Percentiles rank a stretch among this genome's conserved stretches.
phyloP scores from a whole-genome alignment of 2,888 invertebrate species.

The Silvanus unidentatus region DNA sequence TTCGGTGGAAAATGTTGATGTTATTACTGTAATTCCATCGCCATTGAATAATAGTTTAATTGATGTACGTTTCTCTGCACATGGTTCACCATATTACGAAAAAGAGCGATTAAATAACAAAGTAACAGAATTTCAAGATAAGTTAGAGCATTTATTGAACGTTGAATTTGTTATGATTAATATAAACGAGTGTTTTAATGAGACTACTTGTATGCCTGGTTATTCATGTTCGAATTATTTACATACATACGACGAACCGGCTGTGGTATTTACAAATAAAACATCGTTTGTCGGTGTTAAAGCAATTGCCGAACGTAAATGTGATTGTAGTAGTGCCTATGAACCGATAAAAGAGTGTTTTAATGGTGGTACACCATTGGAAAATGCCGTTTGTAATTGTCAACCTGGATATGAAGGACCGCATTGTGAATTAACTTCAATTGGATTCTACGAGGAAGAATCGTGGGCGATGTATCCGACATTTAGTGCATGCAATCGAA shows the following conservation, averaged over 20 bases:
- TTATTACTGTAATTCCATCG: conserved; percentile 82
- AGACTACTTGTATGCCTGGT: conserved; percentile 61
- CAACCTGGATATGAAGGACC: conserved; percentile 73
- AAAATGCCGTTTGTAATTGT: conserved; percentile 68
- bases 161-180: conserved; percentile 79
- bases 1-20: conserved; percentile 78
- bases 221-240: conserved; percentile 77
- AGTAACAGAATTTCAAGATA: conserved; percentile 64
- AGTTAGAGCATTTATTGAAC: conserved; percentile 65
- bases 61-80: conserved; percentile 88
- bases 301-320: conserved; percentile 74
- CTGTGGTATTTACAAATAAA: conserved; percentile 84
- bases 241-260: conserved; percentile 61
- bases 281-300: conserved; percentile 92
- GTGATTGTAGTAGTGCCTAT: conserved; percentile 51
- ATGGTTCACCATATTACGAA: conserved; percentile 89
- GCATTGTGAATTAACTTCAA: conserved; percentile 81
- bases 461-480: conserved; percentile 92
- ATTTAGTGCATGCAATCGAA: conserved; percentile 79
- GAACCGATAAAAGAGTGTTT: conserved; percentile 28
- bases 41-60: conserved; percentile 58
- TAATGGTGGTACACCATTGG: conserved; percentile 52
- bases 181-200: conserved; percentile 84
- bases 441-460: conserved; percentile 85
- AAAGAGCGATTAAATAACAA: conserved; percentile 84